A percentile compares a stretch with the other conserved stretches of the same genome.
Evolutionary conservation across 2,888 invertebrate species (phyloP).

Genomic region (Resseliella maxima): DNA sequence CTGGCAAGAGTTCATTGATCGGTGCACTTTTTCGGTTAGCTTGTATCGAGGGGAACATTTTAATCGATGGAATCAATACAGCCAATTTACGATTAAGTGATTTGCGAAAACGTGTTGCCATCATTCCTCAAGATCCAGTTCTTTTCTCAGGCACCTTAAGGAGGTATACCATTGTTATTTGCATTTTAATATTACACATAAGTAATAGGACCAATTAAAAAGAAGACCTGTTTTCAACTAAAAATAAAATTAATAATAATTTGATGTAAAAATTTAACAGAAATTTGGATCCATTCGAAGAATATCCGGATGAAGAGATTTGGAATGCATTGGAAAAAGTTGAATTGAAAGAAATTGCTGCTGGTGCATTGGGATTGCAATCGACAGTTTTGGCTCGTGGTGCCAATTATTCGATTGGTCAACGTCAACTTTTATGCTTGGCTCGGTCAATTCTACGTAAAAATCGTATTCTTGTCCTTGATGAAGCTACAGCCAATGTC

Average conservation of each 20-base stretch:
- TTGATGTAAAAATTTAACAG: conserved; percentile 36
- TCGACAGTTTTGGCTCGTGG: conserved; percentile 71
- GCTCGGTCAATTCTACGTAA: conserved; percentile 84
- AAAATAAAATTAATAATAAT: conserved; percentile 60
- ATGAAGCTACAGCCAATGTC: conserved; percentile 74
- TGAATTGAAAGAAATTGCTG: conserved; percentile 71
- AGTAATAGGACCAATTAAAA: no score
- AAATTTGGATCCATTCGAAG: no score
- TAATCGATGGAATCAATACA: conserved; percentile 76
- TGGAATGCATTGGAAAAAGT: conserved; percentile 81
- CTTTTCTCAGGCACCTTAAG: conserved; percentile 70
- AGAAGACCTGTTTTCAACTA: background rate
- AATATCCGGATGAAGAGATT: no score
- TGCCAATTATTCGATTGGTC: conserved; percentile 73
- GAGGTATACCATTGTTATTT: conserved; percentile 59
- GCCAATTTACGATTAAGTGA: conserved; percentile 72
- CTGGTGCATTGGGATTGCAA: conserved; percentile 69
- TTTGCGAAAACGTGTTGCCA: conserved; percentile 73
- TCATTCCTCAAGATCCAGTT: conserved; percentile 72
- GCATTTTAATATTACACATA: background rate
- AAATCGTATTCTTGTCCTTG: conserved; percentile 80
- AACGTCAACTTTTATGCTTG: conserved; percentile 80
- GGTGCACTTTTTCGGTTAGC: conserved; percentile 71
- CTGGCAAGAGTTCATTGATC: conserved; percentile 80
- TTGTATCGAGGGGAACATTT: conserved; percentile 74